phyloP scores from a whole-genome alignment of 2,888 invertebrate species.

The Drosophila niveifrons region DNA sequence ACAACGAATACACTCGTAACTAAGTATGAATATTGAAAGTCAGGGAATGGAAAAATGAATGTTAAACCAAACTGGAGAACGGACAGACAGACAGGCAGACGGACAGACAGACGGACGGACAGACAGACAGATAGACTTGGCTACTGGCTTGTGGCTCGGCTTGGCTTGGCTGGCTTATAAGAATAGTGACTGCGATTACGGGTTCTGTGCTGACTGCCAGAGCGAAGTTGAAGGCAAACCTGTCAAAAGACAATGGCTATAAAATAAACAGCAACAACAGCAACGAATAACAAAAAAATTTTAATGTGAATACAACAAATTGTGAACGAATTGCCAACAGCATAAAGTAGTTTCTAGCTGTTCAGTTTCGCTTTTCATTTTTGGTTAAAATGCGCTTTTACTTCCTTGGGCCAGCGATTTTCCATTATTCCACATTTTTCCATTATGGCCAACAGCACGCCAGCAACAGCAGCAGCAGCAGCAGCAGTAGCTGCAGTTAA shows the following conservation, averaged over 20 bases:
- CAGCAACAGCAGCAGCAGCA: conserved; percentile 35
- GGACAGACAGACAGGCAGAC: conserved; percentile 13
- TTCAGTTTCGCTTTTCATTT: conserved; percentile 50
- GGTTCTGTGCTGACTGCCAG: conserved; percentile 59
- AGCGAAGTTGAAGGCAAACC: conserved; percentile 79
- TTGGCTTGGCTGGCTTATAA: conserved; percentile 27
- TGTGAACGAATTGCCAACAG: conserved; percentile 31
- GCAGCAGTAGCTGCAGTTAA: conserved; percentile 18
- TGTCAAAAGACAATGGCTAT: conserved; percentile 77
- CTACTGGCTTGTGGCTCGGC: conserved; percentile 16
- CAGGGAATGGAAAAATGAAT: conserved; percentile 76
- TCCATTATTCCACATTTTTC: conserved; percentile 55
- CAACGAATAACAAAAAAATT: too few relatives aligned
- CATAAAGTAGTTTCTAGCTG: not conserved
- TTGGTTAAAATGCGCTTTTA: conserved; percentile 60
- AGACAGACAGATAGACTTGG: conserved; percentile 8
- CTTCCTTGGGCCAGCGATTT: conserved; percentile 61
- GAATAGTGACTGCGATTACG: conserved; percentile 65
- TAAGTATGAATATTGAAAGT: conserved; percentile 61
- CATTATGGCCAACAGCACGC: conserved; percentile 64
- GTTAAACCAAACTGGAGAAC: conserved; percentile 53
- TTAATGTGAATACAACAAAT: conserved; percentile 44
- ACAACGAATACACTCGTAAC: conserved; percentile 36
- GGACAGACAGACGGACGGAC: not conserved
- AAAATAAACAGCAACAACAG: conserved; percentile 20